Conservation (phyloP, 2,888 invertebrate genomes). For the Abrostola triplasia region DNA sequence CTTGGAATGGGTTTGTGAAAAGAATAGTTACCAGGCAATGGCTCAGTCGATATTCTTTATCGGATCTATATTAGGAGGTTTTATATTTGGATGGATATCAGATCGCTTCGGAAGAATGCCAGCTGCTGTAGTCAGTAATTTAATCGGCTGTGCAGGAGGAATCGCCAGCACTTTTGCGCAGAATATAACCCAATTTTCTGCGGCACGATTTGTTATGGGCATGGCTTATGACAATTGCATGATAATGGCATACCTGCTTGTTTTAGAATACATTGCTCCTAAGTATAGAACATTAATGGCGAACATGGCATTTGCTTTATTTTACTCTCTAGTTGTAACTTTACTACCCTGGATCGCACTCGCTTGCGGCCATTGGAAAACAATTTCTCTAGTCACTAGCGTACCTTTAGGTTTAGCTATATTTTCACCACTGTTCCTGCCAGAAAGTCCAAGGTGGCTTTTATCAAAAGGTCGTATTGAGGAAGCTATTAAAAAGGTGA, state of each 20-base stretch:
- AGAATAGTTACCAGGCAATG: constrained; percentile 72
- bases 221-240: constrained; percentile 75
- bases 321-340: constrained; percentile 66
- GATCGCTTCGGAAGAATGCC: constrained; percentile 74
- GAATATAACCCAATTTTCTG: constrained; percentile 66
- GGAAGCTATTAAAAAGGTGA: constrained; percentile 68
- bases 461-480: constrained; percentile 71
- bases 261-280: constrained; percentile 74
- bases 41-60: constrained; percentile 75
- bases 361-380: constrained; percentile 73
- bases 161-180: constrained; percentile 65
- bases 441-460: constrained; percentile 76
- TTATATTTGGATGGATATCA: constrained; percentile 71
- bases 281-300: constrained; percentile 72
- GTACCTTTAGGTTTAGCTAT: constrained; percentile 66
- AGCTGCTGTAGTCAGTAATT: constrained; percentile 65
- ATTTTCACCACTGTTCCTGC: constrained; percentile 67
- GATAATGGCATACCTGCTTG: constrained; percentile 72
- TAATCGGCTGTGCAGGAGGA: constrained; percentile 70
- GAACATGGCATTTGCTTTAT: constrained; percentile 70
- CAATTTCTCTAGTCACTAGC: constrained; percentile 71
- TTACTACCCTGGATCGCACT: constrained; percentile 71
- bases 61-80: constrained; percentile 72
- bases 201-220: constrained; percentile 71
- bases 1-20: constrained; percentile 74